A percentile compares a stretch with the other conserved stretches of the same genome.
phyloP scores from a whole-genome alignment of 2,888 invertebrate species.

The Elysia crispata region DNA sequence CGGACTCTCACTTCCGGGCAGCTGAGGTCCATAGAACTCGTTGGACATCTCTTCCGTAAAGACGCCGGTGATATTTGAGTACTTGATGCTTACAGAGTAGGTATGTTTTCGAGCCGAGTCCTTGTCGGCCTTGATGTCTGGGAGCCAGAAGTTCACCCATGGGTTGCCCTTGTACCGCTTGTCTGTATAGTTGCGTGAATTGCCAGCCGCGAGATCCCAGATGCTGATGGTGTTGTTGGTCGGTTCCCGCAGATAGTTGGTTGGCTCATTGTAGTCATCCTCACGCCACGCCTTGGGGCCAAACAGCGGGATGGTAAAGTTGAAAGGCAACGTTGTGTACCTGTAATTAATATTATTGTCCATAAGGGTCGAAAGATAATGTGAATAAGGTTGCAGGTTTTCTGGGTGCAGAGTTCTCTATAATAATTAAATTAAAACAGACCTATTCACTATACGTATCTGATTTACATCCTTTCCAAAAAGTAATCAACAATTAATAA shows the following conservation, averaged over 20 bases:
- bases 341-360: background rate
- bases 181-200: conserved; percentile 91
- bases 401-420: too few species aligned
- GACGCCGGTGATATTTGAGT: conserved; percentile 73
- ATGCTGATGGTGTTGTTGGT: conserved; percentile 91
- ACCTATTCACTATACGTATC: too few species aligned
- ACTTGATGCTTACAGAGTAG: conserved; percentile 73
- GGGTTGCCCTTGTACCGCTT: conserved; percentile 94
- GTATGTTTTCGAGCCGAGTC: conserved; percentile 69
- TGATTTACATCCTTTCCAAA: too few species aligned
- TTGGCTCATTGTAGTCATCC: conserved; percentile 85
- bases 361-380: too few species aligned
- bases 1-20: conserved; percentile 72
- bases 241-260: conserved; percentile 95
- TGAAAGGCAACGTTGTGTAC: conserved; percentile 93
- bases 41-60: conserved; percentile 58
- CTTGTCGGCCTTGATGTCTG: conserved; percentile 92
- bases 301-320: conserved; percentile 94
- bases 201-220: conserved; percentile 82
- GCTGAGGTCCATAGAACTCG: conserved; percentile 76
- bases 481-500: too few species aligned
- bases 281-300: conserved; percentile 90
- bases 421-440: too few species aligned
- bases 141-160: conserved; percentile 95
- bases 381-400: too few species aligned